A percentile compares a stretch with the other conserved stretches of the same genome.
phyloP scores from a whole-genome alignment of 1,140 invertebrate genomes.

The Berghia stephanieae region DNA sequence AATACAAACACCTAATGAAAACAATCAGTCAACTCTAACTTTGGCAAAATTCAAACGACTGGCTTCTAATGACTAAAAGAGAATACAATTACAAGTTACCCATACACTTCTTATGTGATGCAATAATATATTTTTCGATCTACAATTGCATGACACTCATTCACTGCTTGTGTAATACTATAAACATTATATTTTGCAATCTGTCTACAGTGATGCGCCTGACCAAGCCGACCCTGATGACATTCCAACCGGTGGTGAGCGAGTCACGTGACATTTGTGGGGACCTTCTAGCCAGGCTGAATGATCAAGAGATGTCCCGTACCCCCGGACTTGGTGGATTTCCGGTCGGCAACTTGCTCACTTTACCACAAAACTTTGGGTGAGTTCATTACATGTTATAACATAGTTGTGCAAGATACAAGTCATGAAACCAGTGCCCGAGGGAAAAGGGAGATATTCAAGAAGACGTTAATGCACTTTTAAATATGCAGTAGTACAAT shows the following conservation, averaged over 20 bases:
- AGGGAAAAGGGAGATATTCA: no score
- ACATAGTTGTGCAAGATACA: no score
- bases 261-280: slow-evolving; percentile 86
- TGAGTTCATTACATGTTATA: slow-evolving; percentile 68
- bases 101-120: not conserved
- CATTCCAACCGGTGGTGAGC: slow-evolving; percentile 77
- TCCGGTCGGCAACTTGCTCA: slow-evolving; percentile 85
- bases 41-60: not conserved
- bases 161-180: not conserved
- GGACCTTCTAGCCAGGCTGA: slow-evolving; percentile 79
- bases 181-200: not conserved
- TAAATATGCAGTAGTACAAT: no score
- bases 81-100: not conserved
- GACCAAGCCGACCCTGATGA: slow-evolving; percentile 85
- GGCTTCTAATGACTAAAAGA: not conserved
- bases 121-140: not conserved
- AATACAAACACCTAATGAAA: no score
- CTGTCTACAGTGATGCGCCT: slow-evolving; percentile 86
- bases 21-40: no score
- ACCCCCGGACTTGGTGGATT: slow-evolving; percentile 83
- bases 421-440: no score
- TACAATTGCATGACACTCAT: not conserved
- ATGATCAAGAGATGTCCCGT: slow-evolving; percentile 80
- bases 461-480: no score
- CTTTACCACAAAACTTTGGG: slow-evolving; percentile 96